Evolutionary conservation across 2,113 vertebrate species (phyloP).

Genomic region (Coreoperca whiteheadi): DNA sequence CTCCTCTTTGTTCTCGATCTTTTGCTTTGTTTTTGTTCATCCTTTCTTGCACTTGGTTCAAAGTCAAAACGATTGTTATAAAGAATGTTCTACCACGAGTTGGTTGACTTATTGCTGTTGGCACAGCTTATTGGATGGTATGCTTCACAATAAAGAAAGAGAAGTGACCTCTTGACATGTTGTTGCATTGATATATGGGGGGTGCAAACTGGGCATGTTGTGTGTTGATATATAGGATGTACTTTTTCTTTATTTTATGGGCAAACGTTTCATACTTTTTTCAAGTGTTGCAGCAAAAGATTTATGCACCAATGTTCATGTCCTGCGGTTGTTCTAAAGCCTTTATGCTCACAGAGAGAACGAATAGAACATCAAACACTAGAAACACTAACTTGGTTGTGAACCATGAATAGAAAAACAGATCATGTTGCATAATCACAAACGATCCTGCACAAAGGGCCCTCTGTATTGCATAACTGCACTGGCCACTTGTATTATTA

Average conservation of each 20-base stretch:
- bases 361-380: conserved; percentile 50
- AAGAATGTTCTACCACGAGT: conserved; percentile 54
- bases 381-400: conserved; percentile 59
- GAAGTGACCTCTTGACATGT: conserved; percentile 62
- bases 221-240: not conserved
- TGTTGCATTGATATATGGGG: conserved; percentile 25
- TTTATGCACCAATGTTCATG: not conserved
- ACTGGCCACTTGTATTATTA: conserved; percentile 60
- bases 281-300: not conserved
- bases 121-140: conserved; percentile 67
- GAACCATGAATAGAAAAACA: conserved; percentile 61
- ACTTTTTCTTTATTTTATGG: not conserved
- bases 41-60: conserved; percentile 70
- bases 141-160: conserved; percentile 80
- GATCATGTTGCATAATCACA: conserved; percentile 74
- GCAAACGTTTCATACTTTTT: not conserved
- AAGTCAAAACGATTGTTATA: conserved; percentile 68
- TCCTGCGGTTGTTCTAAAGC: conserved; percentile 22
- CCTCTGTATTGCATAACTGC: conserved; percentile 68
- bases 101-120: conserved; percentile 59
- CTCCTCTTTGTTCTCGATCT: conserved; percentile 20
- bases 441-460: conserved; percentile 68
- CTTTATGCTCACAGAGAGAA: conserved; percentile 5
- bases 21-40: conserved; percentile 49
- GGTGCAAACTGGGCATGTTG: not conserved